Base-by-base conservation (phyloP, 2,888 invertebrate genomes). In the Galerucella nymphaeae region DNA sequence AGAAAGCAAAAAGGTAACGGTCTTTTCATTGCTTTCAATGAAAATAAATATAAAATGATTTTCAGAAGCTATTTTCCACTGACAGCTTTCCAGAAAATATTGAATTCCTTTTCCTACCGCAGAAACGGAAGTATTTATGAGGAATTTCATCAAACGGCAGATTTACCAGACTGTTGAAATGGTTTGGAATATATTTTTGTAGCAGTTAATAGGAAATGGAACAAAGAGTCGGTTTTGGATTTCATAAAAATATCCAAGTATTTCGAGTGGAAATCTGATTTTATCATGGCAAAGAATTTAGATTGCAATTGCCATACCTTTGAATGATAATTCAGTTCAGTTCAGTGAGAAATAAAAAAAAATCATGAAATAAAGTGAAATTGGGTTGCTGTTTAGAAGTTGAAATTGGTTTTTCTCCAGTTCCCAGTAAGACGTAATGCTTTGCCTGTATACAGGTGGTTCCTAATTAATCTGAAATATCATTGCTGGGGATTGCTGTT, bases 41-140 rank as follows among this genome's bases (percentile, higher is more conserved):
- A n/a, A n/a, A n/a, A 53, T 38, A 18, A 53, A 53, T 53, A 18
- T 11, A 53, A 53, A 53, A 53, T 53, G 53, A 10, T 53, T 53
- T 53, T 16, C 10, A 18, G 18, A 53, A 53, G 53, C 53, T 53
- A 18, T 18, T 53, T 53, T 53, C 16, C 18, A 53, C 53, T n/a
- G n/a, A 53, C 18, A 18, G 53, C 11, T 53, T 18, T 10, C 11
- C 53, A 18, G 2, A 16, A 53, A 18, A 53, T 53, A 53, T 53
- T 18, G 53, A 53, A 53, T 53, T 53, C 9, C 30, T 8, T 38
- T 0, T 3, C 3, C 53, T 16, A 53, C 16, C n/a, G 53, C 4
- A 10, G 18, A 18, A 6, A 18, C 18, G 53, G 53, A 53, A 53
- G 16, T 16, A 53, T 18, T 53, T 16, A 53, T 18, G 9, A 53